Evolutionary conservation across 2,113 vertebrate species (phyloP).

Genomic region (Ameiurus melas): DNA sequence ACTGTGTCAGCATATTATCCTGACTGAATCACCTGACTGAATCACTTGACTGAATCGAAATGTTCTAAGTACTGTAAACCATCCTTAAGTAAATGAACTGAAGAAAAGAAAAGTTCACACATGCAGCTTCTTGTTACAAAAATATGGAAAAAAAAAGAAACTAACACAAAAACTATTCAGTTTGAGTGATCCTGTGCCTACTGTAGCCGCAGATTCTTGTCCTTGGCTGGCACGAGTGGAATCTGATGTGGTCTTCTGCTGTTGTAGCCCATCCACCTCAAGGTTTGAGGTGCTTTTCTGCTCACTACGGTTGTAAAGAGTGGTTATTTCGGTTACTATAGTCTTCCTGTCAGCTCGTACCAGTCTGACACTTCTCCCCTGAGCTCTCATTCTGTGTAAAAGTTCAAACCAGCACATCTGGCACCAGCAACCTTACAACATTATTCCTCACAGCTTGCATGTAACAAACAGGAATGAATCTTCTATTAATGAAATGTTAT

Average conservation of each 20-base stretch:
- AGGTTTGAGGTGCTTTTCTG: neutral
- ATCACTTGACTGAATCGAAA: neutral
- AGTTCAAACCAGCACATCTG: neutral
- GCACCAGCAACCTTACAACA: neutral
- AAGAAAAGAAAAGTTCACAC: neutral
- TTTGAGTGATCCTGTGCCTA: neutral
- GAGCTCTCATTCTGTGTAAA: neutral
- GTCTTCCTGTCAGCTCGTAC: neutral
- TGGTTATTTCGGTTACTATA: neutral
- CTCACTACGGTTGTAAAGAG: neutral
- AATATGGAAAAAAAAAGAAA: neutral
- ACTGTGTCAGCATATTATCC: neutral
- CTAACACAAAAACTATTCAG: neutral
- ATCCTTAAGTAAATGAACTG: constrained; percentile 11
- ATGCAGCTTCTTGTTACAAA: neutral
- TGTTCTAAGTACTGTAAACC: constrained; percentile 38
- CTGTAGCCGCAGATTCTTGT: neutral
- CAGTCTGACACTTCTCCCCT: neutral
- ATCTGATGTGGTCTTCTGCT: neutral
- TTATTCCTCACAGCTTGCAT: neutral
- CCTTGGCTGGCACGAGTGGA: no score
- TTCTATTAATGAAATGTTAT: neutral
- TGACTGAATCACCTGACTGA: neutral
- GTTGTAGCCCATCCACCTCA: neutral
- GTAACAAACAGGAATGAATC: neutral